Evolutionary conservation across 2,113 vertebrate species (phyloP), one percentile per base, ranked within the genome.

Genomic region (Labeo catla): DNA sequence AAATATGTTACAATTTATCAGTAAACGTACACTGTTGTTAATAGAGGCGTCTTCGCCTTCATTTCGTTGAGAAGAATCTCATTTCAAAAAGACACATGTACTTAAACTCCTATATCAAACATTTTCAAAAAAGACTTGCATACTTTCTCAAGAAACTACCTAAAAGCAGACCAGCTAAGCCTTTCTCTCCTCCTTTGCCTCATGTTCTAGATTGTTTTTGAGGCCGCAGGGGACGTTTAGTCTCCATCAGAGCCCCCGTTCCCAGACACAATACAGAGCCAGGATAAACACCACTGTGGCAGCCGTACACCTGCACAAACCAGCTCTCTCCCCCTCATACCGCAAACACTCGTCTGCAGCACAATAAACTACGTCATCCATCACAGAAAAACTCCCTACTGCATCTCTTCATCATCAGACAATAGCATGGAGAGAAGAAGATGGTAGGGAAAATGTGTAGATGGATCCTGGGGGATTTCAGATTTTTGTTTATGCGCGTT

Each of bases 231-330:
- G 78, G 85, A 86, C 65, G 47, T 66, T 84, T 66, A 72, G 36
- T 21, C 47, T 88, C n/a, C 63, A 72, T 84, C 83, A 36, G 47
- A 81, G 47, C 39, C 13, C 79, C n/a, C 39, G 54, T 79, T 88
- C 36, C 78, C 83, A 85, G 87, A 88, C 83, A 61, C 72, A 78
- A 78, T 68, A 74, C 79, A 21, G 87, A 85, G 87, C 87, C 87
- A 88, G 79, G 57, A 86, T 85, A 88, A 86, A 88, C 79, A 85
- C 19, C 43, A 70, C 70, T 77, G 61, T 57, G 57, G 87, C 87
- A 78, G 84, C 66, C 50, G 19, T 77, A 76, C 87, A 88, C 87
- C 87, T 88, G 87, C 77, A 81, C 79, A 86, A 82, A 85, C 87
- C 79, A 45, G 39, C 83, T 39, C 61, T 10, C 43, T 81, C 79